Conservation (phyloP, 2,797 vertebrate species). For the Limosa lapponica region DNA sequence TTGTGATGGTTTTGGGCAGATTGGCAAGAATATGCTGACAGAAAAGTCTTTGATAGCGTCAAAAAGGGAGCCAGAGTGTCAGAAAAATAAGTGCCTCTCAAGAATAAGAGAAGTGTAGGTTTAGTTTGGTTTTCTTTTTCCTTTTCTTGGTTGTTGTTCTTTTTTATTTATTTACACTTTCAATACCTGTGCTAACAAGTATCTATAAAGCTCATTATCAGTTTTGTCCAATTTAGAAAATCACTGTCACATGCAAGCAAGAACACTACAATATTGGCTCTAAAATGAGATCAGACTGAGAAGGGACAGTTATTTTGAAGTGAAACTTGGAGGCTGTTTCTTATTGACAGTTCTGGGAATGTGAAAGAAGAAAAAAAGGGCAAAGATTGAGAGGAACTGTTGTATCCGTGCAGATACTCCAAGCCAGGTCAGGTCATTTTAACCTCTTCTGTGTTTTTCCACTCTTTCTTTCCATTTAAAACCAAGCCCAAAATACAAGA, state of each 20-base stretch:
- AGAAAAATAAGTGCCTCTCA: neutral
- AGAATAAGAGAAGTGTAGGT: neutral
- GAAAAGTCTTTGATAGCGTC: neutral
- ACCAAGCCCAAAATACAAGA: neutral
- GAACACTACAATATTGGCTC: neutral
- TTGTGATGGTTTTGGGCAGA: neutral
- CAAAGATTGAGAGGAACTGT: neutral
- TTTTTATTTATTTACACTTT: neutral
- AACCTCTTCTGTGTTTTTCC: neutral
- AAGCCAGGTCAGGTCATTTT: neutral
- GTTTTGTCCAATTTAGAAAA: neutral
- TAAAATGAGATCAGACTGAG: neutral
- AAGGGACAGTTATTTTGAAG: neutral
- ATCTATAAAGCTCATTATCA: neutral
- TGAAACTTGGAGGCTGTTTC: neutral
- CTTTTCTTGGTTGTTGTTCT: neutral
- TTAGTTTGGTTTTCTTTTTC: neutral
- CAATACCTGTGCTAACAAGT: neutral
- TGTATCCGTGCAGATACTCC: neutral
- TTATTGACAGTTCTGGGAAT: neutral
- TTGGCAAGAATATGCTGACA: neutral
- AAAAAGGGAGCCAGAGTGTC: neutral
- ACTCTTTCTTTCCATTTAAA: neutral
- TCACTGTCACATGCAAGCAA: neutral
- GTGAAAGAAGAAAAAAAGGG: neutral